Conservation (phyloP, 92 coral and sea anemone genomes). For the Palythoa caribaeorum region DNA sequence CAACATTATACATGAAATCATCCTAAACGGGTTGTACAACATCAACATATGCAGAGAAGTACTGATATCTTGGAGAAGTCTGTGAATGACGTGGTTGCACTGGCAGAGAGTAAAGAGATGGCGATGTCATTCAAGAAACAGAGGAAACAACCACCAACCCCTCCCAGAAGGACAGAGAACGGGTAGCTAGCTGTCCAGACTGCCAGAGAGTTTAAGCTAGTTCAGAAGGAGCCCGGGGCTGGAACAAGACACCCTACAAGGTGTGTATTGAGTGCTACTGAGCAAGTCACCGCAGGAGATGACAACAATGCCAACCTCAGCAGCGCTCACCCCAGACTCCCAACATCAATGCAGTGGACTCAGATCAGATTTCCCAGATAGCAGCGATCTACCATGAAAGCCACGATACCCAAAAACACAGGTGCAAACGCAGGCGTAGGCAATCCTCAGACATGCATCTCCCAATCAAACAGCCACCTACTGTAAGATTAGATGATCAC, state of each 20-base stretch:
- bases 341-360: constrained; percentile 29
- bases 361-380: constrained; percentile 65
- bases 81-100: too few species aligned
- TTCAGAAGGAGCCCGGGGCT: constrained; percentile 72
- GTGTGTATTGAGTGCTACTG: constrained; percentile 71
- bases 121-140: too few species aligned
- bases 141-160: too few species aligned
- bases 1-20: too few species aligned
- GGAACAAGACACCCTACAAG: constrained; percentile 74
- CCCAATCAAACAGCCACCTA: too few species aligned
- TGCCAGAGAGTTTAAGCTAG: constrained; percentile 57
- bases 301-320: constrained; percentile 35
- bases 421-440: neutral
- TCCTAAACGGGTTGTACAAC: too few species aligned
- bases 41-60: too few species aligned
- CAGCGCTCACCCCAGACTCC: constrained; percentile 47
- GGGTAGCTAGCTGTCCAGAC: constrained; percentile 56
- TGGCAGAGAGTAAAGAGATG: too few species aligned
- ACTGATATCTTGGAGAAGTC: too few species aligned
- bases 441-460: neutral
- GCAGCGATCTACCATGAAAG: constrained; percentile 14
- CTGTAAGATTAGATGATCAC: constrained; percentile 3
- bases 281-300: constrained; percentile 47
- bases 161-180: too few species aligned
- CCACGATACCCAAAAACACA: neutral